phyloP scores from a whole-genome alignment of 1,140 invertebrate species.

The Andricus grossulariae region DNA sequence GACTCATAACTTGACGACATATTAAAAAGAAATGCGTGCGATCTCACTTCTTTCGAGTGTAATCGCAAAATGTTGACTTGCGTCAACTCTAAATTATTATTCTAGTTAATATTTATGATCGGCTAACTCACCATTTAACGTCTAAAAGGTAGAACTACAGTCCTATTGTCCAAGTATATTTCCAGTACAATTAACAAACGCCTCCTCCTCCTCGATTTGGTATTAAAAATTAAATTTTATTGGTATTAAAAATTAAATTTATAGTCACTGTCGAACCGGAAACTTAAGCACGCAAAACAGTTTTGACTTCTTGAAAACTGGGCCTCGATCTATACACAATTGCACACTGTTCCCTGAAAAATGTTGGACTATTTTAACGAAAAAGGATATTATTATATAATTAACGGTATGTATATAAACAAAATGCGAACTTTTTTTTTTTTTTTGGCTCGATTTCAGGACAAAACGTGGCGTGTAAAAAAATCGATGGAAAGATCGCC shows the following conservation, averaged over 20 bases:
- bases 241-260: background rate
- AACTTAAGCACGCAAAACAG: slow-evolving; percentile 25
- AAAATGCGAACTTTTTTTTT: background rate
- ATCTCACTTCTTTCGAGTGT: slow-evolving; percentile 10
- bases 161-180: slow-evolving; percentile 13
- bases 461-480: background rate
- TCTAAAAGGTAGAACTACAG: slow-evolving; percentile 10
- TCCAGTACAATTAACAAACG: background rate
- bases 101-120: background rate
- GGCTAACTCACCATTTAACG: slow-evolving; percentile 11
- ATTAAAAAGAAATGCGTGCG: slow-evolving; percentile 21
- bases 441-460: background rate
- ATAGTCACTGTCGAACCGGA: slow-evolving; percentile 3
- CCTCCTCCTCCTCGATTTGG: too few relatives aligned
- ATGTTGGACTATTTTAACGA: background rate
- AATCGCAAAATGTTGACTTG: slow-evolving; percentile 6
- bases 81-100: background rate
- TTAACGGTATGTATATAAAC: slow-evolving; percentile 1
- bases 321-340: slow-evolving; percentile 24
- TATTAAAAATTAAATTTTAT: background rate
- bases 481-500: background rate
- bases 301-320: slow-evolving; percentile 19
- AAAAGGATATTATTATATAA: background rate
- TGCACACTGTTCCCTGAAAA: slow-evolving; percentile 30
- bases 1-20: background rate